phyloP scores from a whole-genome alignment of 1,140 invertebrate species.

The Araneus ventricosus region DNA sequence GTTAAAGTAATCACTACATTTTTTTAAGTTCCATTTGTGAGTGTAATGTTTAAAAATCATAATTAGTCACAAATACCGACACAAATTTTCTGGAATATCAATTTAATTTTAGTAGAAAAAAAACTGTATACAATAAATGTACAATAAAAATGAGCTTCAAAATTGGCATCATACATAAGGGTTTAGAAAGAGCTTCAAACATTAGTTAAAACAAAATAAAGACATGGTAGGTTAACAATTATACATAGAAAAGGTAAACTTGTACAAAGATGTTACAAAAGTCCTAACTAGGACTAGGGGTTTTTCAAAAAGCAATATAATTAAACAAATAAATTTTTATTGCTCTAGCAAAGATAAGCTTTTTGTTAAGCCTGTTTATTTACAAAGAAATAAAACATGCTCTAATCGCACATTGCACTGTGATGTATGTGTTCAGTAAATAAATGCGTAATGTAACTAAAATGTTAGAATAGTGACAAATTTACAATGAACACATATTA shows the following conservation, averaged over 20 bases:
- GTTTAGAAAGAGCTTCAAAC: constrained; percentile 21
- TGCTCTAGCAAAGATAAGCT: constrained; percentile 21
- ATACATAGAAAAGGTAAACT: constrained; percentile 57
- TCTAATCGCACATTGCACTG: constrained; percentile 69
- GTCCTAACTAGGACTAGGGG: constrained; percentile 1
- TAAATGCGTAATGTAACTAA: constrained; percentile 65
- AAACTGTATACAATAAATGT: constrained; percentile 74
- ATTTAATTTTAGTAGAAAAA: constrained; percentile 74
- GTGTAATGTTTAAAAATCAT: not conserved
- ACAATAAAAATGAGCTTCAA: constrained; percentile 75
- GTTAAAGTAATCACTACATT: too few species aligned
- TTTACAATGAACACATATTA: constrained; percentile 72
- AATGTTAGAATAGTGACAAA: constrained; percentile 62
- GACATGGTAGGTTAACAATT: constrained; percentile 49
- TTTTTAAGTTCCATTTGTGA: too few species aligned
- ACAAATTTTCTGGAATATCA: constrained; percentile 36
- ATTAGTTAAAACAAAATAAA: constrained; percentile 57
- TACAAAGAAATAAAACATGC: constrained; percentile 16
- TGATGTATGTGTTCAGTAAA: constrained; percentile 66
- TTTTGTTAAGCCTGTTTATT: not conserved
- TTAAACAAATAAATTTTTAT: constrained; percentile 8
- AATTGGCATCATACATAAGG: constrained; percentile 64
- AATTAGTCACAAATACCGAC: not conserved
- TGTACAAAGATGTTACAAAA: constrained; percentile 26
- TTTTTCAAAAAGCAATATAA: not conserved